Percentiles rank a stretch among this genome's conserved stretches.
Evolutionary conservation across 1,140 invertebrate genomes (phyloP).

Genomic region (Danaus plexippus): DNA sequence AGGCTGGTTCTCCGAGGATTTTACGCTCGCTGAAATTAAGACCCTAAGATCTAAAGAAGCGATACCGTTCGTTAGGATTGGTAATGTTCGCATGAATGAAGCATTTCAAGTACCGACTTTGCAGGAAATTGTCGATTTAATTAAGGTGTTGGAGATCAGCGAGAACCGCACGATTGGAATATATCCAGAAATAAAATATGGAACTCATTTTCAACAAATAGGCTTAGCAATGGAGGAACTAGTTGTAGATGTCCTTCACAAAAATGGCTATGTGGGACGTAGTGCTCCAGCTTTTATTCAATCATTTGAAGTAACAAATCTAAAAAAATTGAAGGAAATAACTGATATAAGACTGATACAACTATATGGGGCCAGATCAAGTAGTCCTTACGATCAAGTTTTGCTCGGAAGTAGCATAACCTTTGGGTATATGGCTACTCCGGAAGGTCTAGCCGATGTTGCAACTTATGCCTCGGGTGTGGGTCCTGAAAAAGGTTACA

Average conservation of each 20-base stretch:
- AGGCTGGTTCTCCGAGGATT: constrained; percentile 64
- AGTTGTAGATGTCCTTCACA: constrained; percentile 45
- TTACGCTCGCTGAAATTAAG: constrained; percentile 59
- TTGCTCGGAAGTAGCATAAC: constrained; percentile 35
- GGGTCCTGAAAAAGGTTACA: constrained; percentile 53
- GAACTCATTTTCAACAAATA: constrained; percentile 42
- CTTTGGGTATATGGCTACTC: constrained; percentile 48
- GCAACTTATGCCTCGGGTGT: constrained; percentile 52
- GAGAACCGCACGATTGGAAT: constrained; percentile 55
- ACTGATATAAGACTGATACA: constrained; percentile 50
- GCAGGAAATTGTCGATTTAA: constrained; percentile 58
- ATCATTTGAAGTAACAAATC: constrained; percentile 56
- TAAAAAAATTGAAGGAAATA: constrained; percentile 51
- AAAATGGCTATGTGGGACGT: constrained; percentile 40
- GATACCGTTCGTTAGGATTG: constrained; percentile 43
- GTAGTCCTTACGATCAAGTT: constrained; percentile 44
- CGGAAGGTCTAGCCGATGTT: constrained; percentile 43
- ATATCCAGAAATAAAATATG: constrained; percentile 59
- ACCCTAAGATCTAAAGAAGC: constrained; percentile 45
- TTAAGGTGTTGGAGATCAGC: constrained; percentile 46
- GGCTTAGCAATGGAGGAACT: constrained; percentile 48
- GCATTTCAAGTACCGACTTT: constrained; percentile 48
- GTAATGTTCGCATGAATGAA: constrained; percentile 48
- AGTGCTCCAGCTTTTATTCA: constrained; percentile 50
- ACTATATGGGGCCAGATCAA: constrained; percentile 30